phyloP scores from a whole-genome alignment of 1,140 invertebrate genomes.

The Penaeus vannamei region DNA sequence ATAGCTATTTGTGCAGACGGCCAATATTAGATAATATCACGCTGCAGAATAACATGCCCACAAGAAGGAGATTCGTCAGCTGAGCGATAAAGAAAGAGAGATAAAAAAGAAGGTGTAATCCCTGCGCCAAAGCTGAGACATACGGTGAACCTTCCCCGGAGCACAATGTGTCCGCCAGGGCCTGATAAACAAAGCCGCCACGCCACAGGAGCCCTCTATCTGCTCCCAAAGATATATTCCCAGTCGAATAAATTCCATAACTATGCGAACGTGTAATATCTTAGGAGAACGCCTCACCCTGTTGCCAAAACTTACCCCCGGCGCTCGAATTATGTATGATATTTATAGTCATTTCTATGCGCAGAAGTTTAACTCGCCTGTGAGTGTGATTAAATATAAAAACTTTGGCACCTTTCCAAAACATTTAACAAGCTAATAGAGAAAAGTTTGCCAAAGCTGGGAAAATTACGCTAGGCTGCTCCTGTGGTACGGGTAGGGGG shows the following conservation, averaged over 20 bases:
- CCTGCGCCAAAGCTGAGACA: too few relatives aligned
- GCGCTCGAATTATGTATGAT: constrained; percentile 53
- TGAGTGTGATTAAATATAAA: constrained; percentile 66
- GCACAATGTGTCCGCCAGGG: too few relatives aligned
- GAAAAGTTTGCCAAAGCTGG: constrained; percentile 60
- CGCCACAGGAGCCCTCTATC: constrained; percentile 35
- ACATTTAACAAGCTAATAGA: constrained; percentile 66
- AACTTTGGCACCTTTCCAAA: constrained; percentile 65
- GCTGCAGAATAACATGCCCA: too few relatives aligned
- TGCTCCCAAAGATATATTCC: constrained; percentile 51
- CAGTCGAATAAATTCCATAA: not conserved
- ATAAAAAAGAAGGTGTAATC: too few relatives aligned
- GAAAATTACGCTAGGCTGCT: constrained; percentile 52
- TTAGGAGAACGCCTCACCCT: constrained; percentile 1
- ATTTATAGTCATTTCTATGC: constrained; percentile 65
- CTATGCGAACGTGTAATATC: constrained; percentile 46
- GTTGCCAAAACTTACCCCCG: constrained; percentile 16
- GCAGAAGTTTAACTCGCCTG: constrained; percentile 57
- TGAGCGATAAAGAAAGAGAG: too few relatives aligned
- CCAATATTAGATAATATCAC: too few relatives aligned
- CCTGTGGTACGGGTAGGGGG: not conserved
- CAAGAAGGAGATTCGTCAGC: too few relatives aligned
- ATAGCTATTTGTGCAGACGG: too few relatives aligned
- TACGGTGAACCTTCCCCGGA: too few relatives aligned
- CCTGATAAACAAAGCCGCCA: too few relatives aligned